Conservation (phyloP, 2,113 vertebrate species). For the Arvicanthis niloticus region DNA sequence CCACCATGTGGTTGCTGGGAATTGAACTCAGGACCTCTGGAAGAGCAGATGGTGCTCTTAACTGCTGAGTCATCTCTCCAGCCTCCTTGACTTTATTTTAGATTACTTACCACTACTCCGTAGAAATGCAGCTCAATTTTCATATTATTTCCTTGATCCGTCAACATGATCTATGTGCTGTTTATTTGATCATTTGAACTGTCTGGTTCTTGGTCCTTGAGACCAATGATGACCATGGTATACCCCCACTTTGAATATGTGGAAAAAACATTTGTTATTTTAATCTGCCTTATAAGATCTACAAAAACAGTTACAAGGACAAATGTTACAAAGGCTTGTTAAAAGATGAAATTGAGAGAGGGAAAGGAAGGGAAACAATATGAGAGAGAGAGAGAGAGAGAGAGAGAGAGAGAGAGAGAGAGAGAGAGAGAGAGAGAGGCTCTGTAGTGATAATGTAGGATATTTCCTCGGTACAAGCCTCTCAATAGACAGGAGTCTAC, state of each 20-base stretch:
- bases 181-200: constrained; percentile 67
- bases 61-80: too few relatives aligned
- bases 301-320: constrained; percentile 67
- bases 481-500: not conserved
- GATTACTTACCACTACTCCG: too few relatives aligned
- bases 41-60: too few relatives aligned
- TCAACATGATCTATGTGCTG: constrained; percentile 42
- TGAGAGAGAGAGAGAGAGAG: not conserved
- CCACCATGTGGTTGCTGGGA: too few relatives aligned
- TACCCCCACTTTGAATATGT: constrained; percentile 57
- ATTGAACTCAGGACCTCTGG: too few relatives aligned
- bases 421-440: not conserved
- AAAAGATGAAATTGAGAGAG: not conserved
- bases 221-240: constrained; percentile 16
- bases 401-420: not conserved
- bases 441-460: not conserved
- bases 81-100: too few relatives aligned
- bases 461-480: not conserved
- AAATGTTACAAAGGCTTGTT: constrained; percentile 48
- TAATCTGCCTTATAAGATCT: not conserved
- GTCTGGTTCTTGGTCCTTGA: constrained; percentile 66
- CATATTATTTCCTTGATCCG: constrained; percentile 55
- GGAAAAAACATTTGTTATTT: constrained; percentile 72
- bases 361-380: not conserved
- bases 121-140: too few relatives aligned